Evolutionary conservation across 2,888 invertebrate species (phyloP).

Genomic region (Dascillus cervinus): DNA sequence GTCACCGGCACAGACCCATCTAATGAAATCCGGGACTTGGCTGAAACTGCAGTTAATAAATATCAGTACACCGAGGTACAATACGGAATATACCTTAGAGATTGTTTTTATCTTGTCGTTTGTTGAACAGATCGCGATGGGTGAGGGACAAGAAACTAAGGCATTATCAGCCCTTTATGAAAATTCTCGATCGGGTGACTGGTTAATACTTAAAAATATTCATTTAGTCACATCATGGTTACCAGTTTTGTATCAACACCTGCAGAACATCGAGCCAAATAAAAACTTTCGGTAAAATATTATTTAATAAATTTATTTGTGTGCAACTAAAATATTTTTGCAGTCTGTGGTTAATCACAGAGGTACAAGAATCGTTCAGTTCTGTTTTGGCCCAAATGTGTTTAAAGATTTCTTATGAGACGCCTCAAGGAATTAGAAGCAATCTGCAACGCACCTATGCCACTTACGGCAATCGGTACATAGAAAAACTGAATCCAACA

Average conservation of each 20-base stretch:
- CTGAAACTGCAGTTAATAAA: conserved; percentile 42
- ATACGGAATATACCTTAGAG: too few species aligned
- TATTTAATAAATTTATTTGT: conserved; percentile 3
- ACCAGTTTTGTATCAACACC: conserved; percentile 57
- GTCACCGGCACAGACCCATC: conserved; percentile 90
- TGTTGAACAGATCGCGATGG: conserved; percentile 67
- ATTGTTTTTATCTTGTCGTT: conserved; percentile 2
- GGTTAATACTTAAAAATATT: conserved; percentile 75
- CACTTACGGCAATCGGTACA: conserved; percentile 52
- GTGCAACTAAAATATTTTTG: conserved; percentile 8
- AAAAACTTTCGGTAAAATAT: conserved; percentile 46
- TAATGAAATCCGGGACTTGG: conserved; percentile 64
- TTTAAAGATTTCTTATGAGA: conserved; percentile 72
- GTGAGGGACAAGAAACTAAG: conserved; percentile 66
- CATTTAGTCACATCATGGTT: conserved; percentile 70
- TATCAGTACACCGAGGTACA: conserved; percentile 52
- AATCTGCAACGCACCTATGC: conserved; percentile 70
- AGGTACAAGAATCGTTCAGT: conserved; percentile 70
- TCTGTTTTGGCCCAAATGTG: conserved; percentile 68
- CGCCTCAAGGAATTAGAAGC: conserved; percentile 79
- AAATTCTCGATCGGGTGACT: conserved; percentile 56
- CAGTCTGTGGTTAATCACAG: conserved; percentile 78
- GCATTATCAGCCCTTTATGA: conserved; percentile 53
- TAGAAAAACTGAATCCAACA: conserved; percentile 31
- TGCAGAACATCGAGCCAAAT: conserved; percentile 44